phyloP scores from a whole-genome alignment of 1,140 invertebrate genomes.

The Colletes gigas region DNA sequence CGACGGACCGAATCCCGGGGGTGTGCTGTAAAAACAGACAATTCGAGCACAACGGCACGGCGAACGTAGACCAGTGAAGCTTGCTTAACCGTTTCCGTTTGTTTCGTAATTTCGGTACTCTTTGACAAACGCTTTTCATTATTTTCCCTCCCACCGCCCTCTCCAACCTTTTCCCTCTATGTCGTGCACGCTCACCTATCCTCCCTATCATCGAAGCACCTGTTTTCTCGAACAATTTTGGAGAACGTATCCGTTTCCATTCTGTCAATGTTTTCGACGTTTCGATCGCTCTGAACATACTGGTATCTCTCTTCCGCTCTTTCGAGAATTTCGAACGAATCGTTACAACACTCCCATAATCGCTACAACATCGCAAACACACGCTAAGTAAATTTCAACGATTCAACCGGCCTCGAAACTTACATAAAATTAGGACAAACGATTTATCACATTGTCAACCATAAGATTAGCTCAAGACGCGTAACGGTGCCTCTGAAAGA shows the following conservation, averaged over 20 bases:
- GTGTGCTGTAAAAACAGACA: conserved; percentile 62
- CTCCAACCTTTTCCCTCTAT: background rate
- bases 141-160: background rate
- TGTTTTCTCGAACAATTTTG: conserved; percentile 1
- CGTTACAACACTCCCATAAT: conserved; percentile 1
- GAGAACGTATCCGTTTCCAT: background rate
- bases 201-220: background rate
- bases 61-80: conserved; percentile 53
- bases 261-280: too few relatives aligned
- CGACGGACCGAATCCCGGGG: conserved; percentile 35
- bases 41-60: conserved; percentile 60
- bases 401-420: background rate
- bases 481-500: conserved; percentile 2
- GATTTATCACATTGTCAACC: background rate
- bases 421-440: conserved; percentile 10
- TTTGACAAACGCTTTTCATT: conserved; percentile 42
- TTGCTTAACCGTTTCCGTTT: conserved; percentile 27
- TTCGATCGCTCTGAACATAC: background rate
- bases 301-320: background rate
- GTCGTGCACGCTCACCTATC: background rate
- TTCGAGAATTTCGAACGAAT: conserved; percentile 11
- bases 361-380: conserved; percentile 15
- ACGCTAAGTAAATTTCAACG: conserved; percentile 13
- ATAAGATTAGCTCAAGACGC: conserved; percentile 19
- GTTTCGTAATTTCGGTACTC: background rate